Percentiles rank a stretch among this genome's conserved stretches.
Evolutionary conservation across 92 coral and sea anemone genomes (phyloP).

Genomic region (Ricordea florida): DNA sequence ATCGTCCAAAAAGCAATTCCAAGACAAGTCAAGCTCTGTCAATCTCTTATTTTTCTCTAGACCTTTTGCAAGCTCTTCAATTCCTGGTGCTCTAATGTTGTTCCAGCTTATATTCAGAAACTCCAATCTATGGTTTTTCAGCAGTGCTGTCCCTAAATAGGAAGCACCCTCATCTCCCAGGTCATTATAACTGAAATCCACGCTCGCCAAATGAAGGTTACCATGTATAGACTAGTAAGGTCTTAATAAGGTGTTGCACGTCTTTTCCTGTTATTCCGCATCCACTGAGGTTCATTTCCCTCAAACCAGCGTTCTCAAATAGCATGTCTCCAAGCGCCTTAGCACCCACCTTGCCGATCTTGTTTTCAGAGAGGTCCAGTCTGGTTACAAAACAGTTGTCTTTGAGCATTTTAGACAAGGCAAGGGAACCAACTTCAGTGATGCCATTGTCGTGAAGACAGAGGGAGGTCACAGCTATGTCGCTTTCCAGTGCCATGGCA

Average conservation of each 20-base stretch:
- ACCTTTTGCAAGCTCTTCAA: conserved; percentile 33
- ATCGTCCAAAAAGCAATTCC: conserved; percentile 65
- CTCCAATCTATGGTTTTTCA: conserved; percentile 29
- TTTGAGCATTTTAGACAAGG: conserved; percentile 47
- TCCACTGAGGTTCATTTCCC: conserved; percentile 50
- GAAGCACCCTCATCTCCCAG: conserved; percentile 60
- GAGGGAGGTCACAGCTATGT: conserved; percentile 41
- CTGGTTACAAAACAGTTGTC: conserved; percentile 64
- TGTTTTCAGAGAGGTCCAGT: conserved; percentile 61
- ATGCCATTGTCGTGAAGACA: conserved; percentile 62
- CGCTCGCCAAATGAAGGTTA: conserved; percentile 36
- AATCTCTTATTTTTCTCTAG: conserved; percentile 32
- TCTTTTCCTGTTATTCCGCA: conserved; percentile 61
- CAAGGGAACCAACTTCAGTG: conserved; percentile 34
- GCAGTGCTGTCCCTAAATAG: conserved; percentile 15
- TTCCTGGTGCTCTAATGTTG: conserved; percentile 33
- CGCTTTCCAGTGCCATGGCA: conserved; percentile 57
- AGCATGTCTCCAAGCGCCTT: conserved; percentile 60
- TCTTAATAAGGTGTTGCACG: conserved; percentile 31
- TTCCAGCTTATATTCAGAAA: conserved; percentile 69
- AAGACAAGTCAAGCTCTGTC: conserved; percentile 44
- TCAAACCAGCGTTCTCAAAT: conserved; percentile 55
- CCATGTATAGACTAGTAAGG: conserved; percentile 32
- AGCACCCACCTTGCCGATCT: conserved; percentile 44
- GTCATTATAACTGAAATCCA: conserved; percentile 58